Evolutionary conservation across 2,888 invertebrate genomes (phyloP).

Genomic region (Orchesella flavescens): DNA sequence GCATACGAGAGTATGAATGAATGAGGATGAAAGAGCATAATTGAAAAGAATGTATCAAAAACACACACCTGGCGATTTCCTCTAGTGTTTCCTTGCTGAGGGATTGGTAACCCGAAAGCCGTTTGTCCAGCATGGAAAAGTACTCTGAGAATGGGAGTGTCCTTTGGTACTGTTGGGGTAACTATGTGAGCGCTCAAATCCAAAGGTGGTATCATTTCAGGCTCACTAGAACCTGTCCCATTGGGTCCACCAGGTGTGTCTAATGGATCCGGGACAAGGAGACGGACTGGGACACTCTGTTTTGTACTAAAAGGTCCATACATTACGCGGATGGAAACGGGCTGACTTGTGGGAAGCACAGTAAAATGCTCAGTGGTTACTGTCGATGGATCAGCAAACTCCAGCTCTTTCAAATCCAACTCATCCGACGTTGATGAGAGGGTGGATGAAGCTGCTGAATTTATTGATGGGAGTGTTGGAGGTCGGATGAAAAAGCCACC

Average conservation of each 20-base stretch:
- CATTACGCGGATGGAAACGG: slow-evolving; percentile 91
- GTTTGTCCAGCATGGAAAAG: slow-evolving; percentile 88
- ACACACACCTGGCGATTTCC: slow-evolving; percentile 78
- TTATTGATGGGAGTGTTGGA: slow-evolving; percentile 55
- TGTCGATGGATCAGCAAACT: slow-evolving; percentile 65
- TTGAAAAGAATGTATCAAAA: neutral
- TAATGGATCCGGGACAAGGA: slow-evolving; percentile 88
- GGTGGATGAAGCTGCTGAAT: slow-evolving; percentile 74
- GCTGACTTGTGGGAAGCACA: slow-evolving; percentile 91
- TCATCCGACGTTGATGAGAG: slow-evolving; percentile 73
- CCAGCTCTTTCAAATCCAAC: slow-evolving; percentile 67
- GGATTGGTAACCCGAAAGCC: slow-evolving; percentile 75
- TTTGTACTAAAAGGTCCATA: slow-evolving; percentile 97
- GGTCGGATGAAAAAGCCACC: slow-evolving; percentile 86
- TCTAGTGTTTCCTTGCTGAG: slow-evolving; percentile 67
- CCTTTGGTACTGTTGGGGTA: slow-evolving; percentile 87
- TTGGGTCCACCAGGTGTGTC: slow-evolving; percentile 74
- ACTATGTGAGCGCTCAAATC: slow-evolving; percentile 96
- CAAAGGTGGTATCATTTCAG: slow-evolving; percentile 75
- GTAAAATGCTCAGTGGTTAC: slow-evolving; percentile 91
- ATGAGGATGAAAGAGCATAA: neutral
- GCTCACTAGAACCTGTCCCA: slow-evolving; percentile 70
- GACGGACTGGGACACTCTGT: slow-evolving; percentile 92
- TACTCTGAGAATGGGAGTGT: slow-evolving; percentile 92
- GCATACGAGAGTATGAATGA: neutral